Conservation (phyloP, 2,888 invertebrate species). For the Bellardia pandia region DNA sequence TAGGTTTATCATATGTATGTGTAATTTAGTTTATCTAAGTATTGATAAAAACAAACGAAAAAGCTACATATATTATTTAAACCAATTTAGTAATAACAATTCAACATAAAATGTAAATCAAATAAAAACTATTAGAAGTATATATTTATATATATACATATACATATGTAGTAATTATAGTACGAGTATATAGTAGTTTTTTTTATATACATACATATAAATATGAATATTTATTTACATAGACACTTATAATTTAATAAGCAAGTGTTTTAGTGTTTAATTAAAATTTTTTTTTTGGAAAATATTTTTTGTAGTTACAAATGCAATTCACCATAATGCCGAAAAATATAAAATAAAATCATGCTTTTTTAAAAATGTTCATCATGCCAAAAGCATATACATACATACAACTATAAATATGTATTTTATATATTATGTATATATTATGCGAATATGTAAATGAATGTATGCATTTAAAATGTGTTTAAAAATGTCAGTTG, state of each 20-base stretch:
- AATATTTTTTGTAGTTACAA: constrained; percentile 11
- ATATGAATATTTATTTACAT: constrained; percentile 26
- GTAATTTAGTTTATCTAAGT: not conserved
- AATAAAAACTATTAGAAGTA: not conserved
- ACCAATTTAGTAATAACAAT: not conserved
- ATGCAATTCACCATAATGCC: constrained; percentile 22
- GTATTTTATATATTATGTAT: constrained; percentile 16
- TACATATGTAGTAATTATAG: not conserved
- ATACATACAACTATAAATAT: constrained; percentile 4
- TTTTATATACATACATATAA: not conserved
- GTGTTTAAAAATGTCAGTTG: not conserved
- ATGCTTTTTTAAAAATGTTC: constrained; percentile 19
- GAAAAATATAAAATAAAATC: constrained; percentile 33
- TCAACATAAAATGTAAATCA: not conserved
- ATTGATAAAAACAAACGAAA: not conserved
- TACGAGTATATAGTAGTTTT: not conserved
- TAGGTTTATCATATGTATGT: not conserved
- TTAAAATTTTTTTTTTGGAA: constrained; percentile 3
- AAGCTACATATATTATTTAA: not conserved
- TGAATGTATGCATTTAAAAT: not conserved
- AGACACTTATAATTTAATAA: constrained; percentile 24
- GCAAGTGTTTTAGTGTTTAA: constrained; percentile 25
- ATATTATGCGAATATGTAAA: constrained; percentile 10
- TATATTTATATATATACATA: not conserved
- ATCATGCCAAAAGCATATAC: constrained; percentile 37